A percentile compares a stretch with the other conserved stretches of the same genome.
Conservation (phyloP, 2,797 vertebrate species). For the Salmo trutta region DNA sequence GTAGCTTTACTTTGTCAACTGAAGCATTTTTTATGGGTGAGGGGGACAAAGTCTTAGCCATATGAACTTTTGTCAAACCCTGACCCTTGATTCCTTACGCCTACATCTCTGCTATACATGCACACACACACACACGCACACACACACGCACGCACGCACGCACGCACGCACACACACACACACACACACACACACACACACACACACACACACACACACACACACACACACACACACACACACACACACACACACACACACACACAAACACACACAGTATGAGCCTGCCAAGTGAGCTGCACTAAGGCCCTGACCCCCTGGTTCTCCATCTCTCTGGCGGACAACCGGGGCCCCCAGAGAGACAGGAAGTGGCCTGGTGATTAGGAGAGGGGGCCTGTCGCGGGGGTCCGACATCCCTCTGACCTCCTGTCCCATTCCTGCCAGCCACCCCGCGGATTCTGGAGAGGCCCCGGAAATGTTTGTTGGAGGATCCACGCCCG, state of each 20-base stretch:
- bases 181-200: conserved; percentile 18
- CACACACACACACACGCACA: not conserved
- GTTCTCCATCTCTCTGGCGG: conserved; percentile 53
- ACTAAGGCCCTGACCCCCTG: conserved; percentile 60
- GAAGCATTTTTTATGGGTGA: conserved; percentile 59
- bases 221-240: not conserved
- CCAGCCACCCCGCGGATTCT: conserved; percentile 53
- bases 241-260: conserved; percentile 10
- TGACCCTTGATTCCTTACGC: conserved; percentile 62
- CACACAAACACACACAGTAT: conserved; percentile 24
- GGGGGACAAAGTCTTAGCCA: conserved; percentile 56
- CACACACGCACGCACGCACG: conserved; percentile 21
- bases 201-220: conserved; percentile 17
- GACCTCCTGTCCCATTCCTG: conserved; percentile 64
- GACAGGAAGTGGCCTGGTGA: conserved; percentile 70
- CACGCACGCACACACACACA: conserved; percentile 10
- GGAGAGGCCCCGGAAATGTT: conserved; percentile 66
- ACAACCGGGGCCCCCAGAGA: conserved; percentile 39
- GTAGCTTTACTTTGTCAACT: conserved; percentile 58
- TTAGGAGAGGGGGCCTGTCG: conserved; percentile 53
- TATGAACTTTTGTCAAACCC: conserved; percentile 67
- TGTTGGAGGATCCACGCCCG: conserved; percentile 60
- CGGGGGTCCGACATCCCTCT: conserved; percentile 43
- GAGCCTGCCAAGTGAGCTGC: conserved; percentile 53
- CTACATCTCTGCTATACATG: conserved; percentile 29